Conservation (phyloP, 2,797 vertebrate genomes). For the Smutsia gigantea region DNA sequence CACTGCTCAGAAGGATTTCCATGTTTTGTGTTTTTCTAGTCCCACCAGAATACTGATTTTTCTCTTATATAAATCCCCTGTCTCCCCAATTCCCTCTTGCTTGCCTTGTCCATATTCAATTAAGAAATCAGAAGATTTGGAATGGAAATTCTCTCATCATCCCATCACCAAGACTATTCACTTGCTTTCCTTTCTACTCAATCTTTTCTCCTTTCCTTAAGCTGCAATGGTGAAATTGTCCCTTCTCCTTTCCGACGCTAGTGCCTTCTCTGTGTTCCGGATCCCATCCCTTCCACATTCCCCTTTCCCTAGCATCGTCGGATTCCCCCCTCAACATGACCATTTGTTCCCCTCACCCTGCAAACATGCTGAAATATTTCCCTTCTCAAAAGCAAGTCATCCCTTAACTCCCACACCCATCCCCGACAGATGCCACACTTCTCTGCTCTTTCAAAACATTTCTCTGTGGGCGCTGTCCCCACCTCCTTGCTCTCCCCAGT, state of each 20-base stretch:
- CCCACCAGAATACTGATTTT: background rate
- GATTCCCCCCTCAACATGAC: background rate
- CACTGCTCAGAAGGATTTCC: background rate
- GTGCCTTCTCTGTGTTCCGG: background rate
- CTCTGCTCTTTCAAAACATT: background rate
- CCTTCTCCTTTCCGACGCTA: background rate
- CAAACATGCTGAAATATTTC: background rate
- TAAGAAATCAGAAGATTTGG: background rate
- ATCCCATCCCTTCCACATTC: background rate
- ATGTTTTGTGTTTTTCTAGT: background rate
- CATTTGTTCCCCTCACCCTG: background rate
- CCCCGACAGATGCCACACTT: background rate
- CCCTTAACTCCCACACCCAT: background rate
- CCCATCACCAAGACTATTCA: background rate
- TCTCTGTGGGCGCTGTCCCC: background rate
- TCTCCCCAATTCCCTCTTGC: background rate
- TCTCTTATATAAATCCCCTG: background rate
- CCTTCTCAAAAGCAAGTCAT: background rate
- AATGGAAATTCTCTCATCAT: background rate
- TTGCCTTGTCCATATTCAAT: background rate
- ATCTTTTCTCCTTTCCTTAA: background rate
- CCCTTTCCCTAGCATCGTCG: background rate
- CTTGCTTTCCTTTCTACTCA: background rate
- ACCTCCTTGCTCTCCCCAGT: background rate
- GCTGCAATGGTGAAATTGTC: background rate